Evolutionary conservation across 2,113 vertebrate species (phyloP).

Genomic region (Alces alces): DNA sequence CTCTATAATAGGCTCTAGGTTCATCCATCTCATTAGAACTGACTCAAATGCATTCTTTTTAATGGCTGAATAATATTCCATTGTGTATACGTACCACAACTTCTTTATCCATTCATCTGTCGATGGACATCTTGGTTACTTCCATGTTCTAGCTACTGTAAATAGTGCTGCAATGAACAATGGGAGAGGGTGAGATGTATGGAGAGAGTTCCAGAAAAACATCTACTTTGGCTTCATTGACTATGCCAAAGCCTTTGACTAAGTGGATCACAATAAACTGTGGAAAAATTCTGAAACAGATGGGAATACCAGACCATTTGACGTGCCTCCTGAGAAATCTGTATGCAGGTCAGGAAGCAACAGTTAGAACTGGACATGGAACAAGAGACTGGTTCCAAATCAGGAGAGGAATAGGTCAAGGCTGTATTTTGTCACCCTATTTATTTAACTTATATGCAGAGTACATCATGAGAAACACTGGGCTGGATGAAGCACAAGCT

Average conservation of each 20-base stretch:
- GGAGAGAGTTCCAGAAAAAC: not conserved
- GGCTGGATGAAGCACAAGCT: not conserved
- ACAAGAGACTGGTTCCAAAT: not conserved
- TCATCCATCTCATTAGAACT: not conserved
- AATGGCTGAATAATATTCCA: not conserved
- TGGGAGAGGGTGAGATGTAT: not conserved
- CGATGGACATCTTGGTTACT: not conserved
- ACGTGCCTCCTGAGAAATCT: not conserved
- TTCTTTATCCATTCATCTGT: not conserved
- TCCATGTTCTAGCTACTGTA: not conserved
- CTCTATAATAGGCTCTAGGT: not conserved
- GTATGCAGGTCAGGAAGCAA: not conserved
- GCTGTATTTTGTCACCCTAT: not conserved
- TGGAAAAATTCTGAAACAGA: not conserved
- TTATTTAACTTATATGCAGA: not conserved
- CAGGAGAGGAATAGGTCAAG: not conserved
- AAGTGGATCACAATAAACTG: not conserved
- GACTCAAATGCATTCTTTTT: not conserved
- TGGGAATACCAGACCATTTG: not conserved
- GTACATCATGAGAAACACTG: not conserved
- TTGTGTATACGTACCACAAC: not conserved
- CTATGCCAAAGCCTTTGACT: not conserved
- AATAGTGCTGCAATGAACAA: not conserved
- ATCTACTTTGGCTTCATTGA: not conserved
- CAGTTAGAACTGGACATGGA: not conserved